Evolutionary conservation across 2,888 invertebrate genomes (phyloP), one percentile per base, ranked within the genome.

Genomic region (Apotomis betuletana): DNA sequence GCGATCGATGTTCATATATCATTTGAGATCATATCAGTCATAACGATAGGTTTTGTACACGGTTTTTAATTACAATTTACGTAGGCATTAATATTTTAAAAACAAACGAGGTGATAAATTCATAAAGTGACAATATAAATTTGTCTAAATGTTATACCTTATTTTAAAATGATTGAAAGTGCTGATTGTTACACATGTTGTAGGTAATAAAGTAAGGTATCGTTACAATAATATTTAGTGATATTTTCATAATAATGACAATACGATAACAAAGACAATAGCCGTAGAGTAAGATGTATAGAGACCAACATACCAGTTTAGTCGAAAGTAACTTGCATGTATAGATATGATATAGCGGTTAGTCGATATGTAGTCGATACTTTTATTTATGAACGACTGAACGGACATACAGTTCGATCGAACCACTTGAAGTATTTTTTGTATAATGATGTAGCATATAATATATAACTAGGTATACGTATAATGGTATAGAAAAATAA

Each of bases 211-310:
- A 55, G 51, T 67, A 72, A 72, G 61, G 57, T 27, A 57, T 62
- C 62, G 57, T 72, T 58, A 72, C 27, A 55, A 61, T 57, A 64
- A 70, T 67, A 67, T 36, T 67, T 75, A 75, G 67, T 67, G 71
- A 55, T 75, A 75, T 75, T 75, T 75, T 74, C 71, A 9, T 67
- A 69, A 74, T 69, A 27, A 74, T 83, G 87, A 89, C 86, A 87
- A 86, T 89, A 87, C 78, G 75, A 84, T 80, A 80, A 79, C 83
- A 81, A 84, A 77, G 84, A 89, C 85, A 87, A 89, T 88, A 89
- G 80, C 51, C 57, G 75, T 84, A 84, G 80, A 72, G 46, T 75
- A 84, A 85, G 76, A 74, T 75, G 67, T 74, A 82, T 86, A 86
- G 83, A 85, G 89, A 89, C 89, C 87, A 89, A 86, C 77, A 79